A percentile compares a stretch with the other conserved stretches of the same genome.
Conservation (phyloP, 2,113 vertebrate species). For the Crocuta crocuta region DNA sequence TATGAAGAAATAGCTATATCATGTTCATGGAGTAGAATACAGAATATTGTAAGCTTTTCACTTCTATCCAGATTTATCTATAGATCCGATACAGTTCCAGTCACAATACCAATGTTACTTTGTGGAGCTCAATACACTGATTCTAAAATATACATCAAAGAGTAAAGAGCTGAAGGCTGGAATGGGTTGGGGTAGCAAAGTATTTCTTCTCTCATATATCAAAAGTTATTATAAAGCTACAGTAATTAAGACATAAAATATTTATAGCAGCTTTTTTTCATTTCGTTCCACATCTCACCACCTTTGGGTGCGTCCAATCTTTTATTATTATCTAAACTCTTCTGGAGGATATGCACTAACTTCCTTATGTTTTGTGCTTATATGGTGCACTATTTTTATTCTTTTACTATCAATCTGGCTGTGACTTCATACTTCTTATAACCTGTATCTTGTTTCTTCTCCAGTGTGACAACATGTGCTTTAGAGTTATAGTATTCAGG, state of each 20-base stretch:
- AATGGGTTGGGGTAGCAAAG: background rate
- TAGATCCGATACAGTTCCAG: background rate
- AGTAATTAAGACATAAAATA: background rate
- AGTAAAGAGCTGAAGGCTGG: background rate
- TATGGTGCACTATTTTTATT: background rate
- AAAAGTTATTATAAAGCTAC: background rate
- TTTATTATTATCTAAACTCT: background rate
- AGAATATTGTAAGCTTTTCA: background rate
- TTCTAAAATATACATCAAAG: background rate
- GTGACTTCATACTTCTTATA: background rate
- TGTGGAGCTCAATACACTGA: background rate
- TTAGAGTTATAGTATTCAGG: background rate
- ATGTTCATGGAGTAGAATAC: background rate
- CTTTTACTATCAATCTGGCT: background rate
- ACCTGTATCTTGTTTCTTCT: background rate
- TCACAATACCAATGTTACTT: background rate
- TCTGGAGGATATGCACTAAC: background rate
- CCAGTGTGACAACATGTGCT: background rate
- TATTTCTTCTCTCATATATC: background rate
- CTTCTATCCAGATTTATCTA: background rate
- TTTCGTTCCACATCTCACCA: background rate
- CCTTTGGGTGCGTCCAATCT: background rate
- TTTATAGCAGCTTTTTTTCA: background rate
- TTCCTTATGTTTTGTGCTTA: background rate
- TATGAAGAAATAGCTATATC: background rate